Percentiles rank a stretch among this genome's conserved stretches.
phyloP scores from a whole-genome alignment of 2,113 vertebrate species.

The Ornithorhynchus anatinus region DNA sequence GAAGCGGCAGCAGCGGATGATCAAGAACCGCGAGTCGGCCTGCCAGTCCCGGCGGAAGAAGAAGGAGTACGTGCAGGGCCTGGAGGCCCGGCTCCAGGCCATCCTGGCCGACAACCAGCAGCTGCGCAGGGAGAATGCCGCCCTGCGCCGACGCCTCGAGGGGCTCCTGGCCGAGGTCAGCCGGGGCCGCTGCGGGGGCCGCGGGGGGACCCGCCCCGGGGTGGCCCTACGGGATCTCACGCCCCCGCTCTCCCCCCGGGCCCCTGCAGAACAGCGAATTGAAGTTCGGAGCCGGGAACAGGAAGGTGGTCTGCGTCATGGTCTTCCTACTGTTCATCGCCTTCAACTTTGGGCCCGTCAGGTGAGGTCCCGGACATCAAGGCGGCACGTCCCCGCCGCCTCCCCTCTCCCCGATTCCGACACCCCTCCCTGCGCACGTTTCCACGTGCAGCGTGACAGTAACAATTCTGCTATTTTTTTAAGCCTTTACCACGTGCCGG shows the following conservation, averaged over 20 bases:
- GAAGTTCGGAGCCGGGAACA: constrained; percentile 72
- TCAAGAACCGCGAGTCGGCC: constrained; percentile 90
- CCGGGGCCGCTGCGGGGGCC: accelerated
- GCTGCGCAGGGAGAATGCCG: constrained; percentile 82
- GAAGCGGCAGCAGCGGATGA: constrained; percentile 93
- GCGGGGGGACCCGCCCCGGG: accelerated
- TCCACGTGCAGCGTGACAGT: no score
- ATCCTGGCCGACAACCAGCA: constrained; percentile 85
- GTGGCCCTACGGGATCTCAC: neutral
- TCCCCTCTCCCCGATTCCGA: no score
- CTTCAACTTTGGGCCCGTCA: constrained; percentile 88
- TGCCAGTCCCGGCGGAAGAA: constrained; percentile 92
- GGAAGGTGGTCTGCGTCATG: constrained; percentile 86
- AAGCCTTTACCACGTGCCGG: no score
- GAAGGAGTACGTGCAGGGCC: constrained; percentile 90
- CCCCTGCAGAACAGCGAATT: constrained; percentile 66
- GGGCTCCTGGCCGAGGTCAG: constrained; percentile 62
- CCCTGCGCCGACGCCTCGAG: constrained; percentile 81
- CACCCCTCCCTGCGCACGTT: no score
- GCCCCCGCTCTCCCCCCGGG: neutral
- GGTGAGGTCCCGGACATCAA: constrained; percentile 76
- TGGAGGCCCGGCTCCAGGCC: constrained; percentile 82
- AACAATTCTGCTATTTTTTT: no score
- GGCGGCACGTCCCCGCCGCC: no score
- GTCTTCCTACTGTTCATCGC: constrained; percentile 86